Conservation (phyloP, 1,140 invertebrate genomes). For the Neodiprion fabricii region DNA sequence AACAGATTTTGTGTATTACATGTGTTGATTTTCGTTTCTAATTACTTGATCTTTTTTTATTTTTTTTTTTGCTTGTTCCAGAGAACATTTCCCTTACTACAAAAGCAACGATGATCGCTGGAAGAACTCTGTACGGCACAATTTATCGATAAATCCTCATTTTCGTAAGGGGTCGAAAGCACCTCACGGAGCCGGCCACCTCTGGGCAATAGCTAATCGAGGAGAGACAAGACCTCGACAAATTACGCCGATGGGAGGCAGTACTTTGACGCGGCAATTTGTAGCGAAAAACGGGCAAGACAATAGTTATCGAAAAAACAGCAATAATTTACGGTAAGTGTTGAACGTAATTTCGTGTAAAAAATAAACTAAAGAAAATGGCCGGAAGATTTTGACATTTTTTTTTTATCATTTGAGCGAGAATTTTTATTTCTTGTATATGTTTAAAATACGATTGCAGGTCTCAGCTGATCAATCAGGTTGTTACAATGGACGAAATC, state of each 20-base stretch:
- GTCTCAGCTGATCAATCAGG: slow-evolving; percentile 34
- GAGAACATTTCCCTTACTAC: slow-evolving; percentile 85
- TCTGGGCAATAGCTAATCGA: slow-evolving; percentile 80
- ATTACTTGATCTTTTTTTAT: no score
- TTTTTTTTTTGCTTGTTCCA: slow-evolving; percentile 55
- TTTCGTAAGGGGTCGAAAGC: slow-evolving; percentile 87
- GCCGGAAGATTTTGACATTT: slow-evolving; percentile 9
- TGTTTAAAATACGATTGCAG: not conserved
- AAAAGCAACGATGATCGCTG: slow-evolving; percentile 87
- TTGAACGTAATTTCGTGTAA: slow-evolving; percentile 27
- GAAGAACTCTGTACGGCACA: slow-evolving; percentile 90
- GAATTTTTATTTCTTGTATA: no score
- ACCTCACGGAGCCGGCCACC: slow-evolving; percentile 82
- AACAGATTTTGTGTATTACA: no score
- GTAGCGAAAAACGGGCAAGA: slow-evolving; percentile 29
- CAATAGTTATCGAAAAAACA: slow-evolving; percentile 8
- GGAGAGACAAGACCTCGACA: slow-evolving; percentile 59
- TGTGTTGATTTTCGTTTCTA: no score
- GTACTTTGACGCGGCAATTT: slow-evolving; percentile 35
- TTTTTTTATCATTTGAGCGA: slow-evolving; percentile 4
- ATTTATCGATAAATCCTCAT: slow-evolving; percentile 88
- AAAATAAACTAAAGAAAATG: not conserved
- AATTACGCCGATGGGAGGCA: slow-evolving; percentile 32
- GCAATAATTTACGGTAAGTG: slow-evolving; percentile 23
- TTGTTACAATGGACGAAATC: slow-evolving; percentile 49